Percentiles rank a stretch among this genome's conserved stretches.
phyloP scores from a whole-genome alignment of 2,888 invertebrate genomes.

The Eudiplozoon nipponicum region DNA sequence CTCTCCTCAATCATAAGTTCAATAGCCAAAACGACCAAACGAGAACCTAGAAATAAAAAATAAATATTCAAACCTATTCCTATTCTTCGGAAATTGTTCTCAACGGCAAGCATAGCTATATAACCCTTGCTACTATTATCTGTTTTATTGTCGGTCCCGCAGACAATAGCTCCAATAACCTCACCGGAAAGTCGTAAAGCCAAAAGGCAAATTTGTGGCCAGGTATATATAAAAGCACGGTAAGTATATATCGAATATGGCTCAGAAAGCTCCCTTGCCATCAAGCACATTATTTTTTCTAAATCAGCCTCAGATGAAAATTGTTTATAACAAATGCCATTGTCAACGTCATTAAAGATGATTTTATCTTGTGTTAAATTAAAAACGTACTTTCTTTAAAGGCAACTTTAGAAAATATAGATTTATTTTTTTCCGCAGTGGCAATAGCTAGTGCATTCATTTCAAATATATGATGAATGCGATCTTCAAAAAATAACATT shows the following conservation, averaged over 20 bases:
- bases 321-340: conserved; percentile 24
- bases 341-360: conserved; percentile 6
- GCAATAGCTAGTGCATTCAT: no score
- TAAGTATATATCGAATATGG: conserved; percentile 99
- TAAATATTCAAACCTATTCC: conserved; percentile 10
- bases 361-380: no score
- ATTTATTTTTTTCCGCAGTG: no score
- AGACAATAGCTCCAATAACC: neutral
- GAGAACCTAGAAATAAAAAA: conserved; percentile 25
- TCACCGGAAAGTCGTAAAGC: conserved; percentile 20
- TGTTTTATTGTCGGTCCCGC: neutral
- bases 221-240: conserved; percentile 96
- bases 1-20: conserved; percentile 63
- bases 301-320: conserved; percentile 84
- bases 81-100: conserved; percentile 29
- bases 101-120: conserved; percentile 94
- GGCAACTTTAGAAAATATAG: no score
- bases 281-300: conserved; percentile 89
- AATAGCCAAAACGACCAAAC: conserved; percentile 35
- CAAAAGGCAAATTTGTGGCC: conserved; percentile 90
- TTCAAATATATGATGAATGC: no score
- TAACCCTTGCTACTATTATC: conserved; percentile 40
- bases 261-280: conserved; percentile 90
- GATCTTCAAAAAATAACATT: no score
- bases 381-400: no score